Evolutionary conservation across 2,888 invertebrate species (phyloP).

Genomic region (Fissipunctia ypsillon): DNA sequence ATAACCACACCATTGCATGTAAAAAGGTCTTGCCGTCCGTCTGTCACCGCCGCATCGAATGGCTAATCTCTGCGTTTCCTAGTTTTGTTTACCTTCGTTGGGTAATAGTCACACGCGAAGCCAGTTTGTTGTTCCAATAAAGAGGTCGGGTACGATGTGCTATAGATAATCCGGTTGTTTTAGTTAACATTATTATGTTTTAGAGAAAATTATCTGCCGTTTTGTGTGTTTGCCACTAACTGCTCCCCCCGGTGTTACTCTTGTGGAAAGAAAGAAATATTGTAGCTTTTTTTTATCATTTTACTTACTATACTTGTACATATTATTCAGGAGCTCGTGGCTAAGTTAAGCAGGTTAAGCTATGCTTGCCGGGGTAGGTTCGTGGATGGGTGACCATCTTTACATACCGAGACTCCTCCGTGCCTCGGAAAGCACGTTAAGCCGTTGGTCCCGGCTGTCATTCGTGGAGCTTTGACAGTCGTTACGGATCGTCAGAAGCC

Average conservation of each 20-base stretch:
- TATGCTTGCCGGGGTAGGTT: no score
- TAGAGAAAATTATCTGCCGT: no score
- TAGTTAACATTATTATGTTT: constrained; percentile 9
- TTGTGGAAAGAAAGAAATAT: neutral
- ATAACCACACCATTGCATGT: constrained; percentile 30
- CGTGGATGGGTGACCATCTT: no score
- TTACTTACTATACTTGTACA: no score
- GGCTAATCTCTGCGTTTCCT: constrained; percentile 52
- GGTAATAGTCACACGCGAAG: constrained; percentile 46
- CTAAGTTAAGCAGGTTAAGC: no score
- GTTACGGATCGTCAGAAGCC: no score
- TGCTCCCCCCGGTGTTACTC: neutral
- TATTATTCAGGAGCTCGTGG: no score
- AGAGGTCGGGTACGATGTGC: constrained; percentile 45
- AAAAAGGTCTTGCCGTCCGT: constrained; percentile 21
- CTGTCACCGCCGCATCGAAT: constrained; percentile 42
- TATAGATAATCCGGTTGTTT: constrained; percentile 43
- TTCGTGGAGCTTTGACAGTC: no score
- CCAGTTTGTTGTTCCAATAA: constrained; percentile 29
- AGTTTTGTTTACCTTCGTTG: constrained; percentile 41
- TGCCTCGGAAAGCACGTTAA: no score
- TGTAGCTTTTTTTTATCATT: no score
- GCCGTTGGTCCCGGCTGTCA: no score
- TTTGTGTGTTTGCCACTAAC: neutral
- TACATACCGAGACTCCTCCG: no score